Percentiles rank a stretch among this genome's conserved stretches.
Conservation (phyloP, 2,888 invertebrate species). For the Philereme transversata region DNA sequence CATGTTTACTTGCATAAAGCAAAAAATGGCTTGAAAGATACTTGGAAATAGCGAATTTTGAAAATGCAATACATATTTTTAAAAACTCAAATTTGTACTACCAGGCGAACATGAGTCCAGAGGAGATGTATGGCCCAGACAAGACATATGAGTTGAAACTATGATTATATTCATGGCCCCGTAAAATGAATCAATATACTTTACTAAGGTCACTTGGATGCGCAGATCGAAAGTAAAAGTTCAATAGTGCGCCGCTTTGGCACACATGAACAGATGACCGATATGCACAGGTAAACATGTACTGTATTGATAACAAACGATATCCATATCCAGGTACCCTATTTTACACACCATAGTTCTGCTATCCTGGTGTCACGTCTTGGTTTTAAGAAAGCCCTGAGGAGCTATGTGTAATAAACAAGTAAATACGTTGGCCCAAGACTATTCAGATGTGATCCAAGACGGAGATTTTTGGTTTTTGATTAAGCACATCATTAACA, state of each 20-base stretch:
- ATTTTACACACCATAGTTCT: constrained; percentile 4
- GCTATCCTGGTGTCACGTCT: constrained; percentile 12
- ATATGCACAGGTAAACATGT: not conserved
- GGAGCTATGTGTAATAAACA: not conserved
- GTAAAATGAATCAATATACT: too few relatives aligned
- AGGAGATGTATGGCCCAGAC: constrained; percentile 1
- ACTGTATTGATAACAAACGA: not conserved
- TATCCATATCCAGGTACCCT: not conserved
- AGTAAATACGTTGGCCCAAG: too few relatives aligned
- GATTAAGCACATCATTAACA: too few relatives aligned
- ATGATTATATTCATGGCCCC: not conserved
- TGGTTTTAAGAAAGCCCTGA: constrained; percentile 8
- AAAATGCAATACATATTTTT: constrained; percentile 1
- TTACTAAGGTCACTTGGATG: not conserved
- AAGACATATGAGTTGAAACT: not conserved
- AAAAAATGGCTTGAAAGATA: too few relatives aligned
- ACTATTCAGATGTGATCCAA: too few relatives aligned
- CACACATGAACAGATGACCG: constrained; percentile 16
- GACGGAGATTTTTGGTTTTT: too few relatives aligned
- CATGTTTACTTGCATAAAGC: too few relatives aligned
- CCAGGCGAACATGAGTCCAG: constrained; percentile 5
- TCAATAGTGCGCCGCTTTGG: not conserved
- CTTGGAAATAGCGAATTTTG: not conserved
- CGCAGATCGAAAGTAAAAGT: constrained; percentile 18
- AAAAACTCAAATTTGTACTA: constrained; percentile 1